Percentiles rank a stretch among this genome's conserved stretches.
phyloP scores from a whole-genome alignment of 1,140 invertebrate species.

The Dolichoris vasculosae region DNA sequence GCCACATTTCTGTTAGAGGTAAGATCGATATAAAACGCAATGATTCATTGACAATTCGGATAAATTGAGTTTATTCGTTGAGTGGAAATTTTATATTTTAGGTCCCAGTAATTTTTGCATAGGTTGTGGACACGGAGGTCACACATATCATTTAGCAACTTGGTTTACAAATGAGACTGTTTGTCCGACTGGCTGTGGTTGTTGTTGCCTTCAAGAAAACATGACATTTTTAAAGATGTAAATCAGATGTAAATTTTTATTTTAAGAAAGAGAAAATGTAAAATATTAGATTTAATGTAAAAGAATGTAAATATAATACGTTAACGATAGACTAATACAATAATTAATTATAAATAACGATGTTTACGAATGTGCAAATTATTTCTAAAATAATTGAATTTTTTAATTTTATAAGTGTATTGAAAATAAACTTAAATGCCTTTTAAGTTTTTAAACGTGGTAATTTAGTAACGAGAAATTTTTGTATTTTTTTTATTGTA shows the following conservation, averaged over 20 bases:
- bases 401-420: no score
- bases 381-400: background rate
- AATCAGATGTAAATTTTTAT: slow-evolving; percentile 46
- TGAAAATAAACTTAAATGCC: background rate
- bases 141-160: slow-evolving; percentile 84
- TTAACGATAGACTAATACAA: slow-evolving; percentile 12
- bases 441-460: no score
- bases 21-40: slow-evolving; percentile 40
- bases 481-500: no score
- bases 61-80: background rate
- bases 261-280: slow-evolving; percentile 20
- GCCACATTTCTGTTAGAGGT: slow-evolving; percentile 89
- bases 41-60: background rate
- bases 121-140: slow-evolving; percentile 93
- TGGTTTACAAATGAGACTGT: slow-evolving; percentile 84
- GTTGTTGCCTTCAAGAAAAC: slow-evolving; percentile 85
- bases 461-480: no score
- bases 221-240: slow-evolving; percentile 63
- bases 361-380: no score
- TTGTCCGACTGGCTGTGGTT: slow-evolving; percentile 91
- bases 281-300: slow-evolving; percentile 30
- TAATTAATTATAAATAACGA: background rate
- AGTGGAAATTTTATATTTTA: slow-evolving; percentile 56
- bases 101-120: slow-evolving; percentile 86
- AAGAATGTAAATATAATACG: slow-evolving; percentile 33